Evolutionary conservation across 1,140 invertebrate species (phyloP), one percentile per base, ranked within the genome.

Genomic region (Achatina immaculata): DNA sequence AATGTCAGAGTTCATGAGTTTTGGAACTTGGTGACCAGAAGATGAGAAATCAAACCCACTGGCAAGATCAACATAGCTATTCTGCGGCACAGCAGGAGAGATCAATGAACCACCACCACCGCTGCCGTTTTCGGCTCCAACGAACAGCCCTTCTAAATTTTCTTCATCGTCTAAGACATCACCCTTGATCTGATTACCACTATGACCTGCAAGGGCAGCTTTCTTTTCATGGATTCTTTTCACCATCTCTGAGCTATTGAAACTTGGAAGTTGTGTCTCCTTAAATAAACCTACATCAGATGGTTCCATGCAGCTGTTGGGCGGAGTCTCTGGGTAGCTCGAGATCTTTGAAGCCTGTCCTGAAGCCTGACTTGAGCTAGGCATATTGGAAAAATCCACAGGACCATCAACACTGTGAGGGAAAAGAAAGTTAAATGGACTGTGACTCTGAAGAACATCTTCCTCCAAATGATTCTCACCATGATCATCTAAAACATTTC

Each of bases 201-300:
- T 38, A 24, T 58, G 69, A 38, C 71, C 71, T 21, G 79, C 84
- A 40, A 88, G 45, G 16, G 87, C 84, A 28, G 85, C 85, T 68
- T 87, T 86, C 69, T 87, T 89, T 36, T 83, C 81, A 34, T 88
- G 82, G 36, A 90, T 88, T 43, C 83, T 84, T 68, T 89, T 80
- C 48, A 90, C 88, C 88, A 89, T 90, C 51, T 90, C 89, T 31
- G 86, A 85, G 80, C 82, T 90, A 82, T 89, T 90, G 76, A 90
- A 89, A 80, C 89, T 90, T 14, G 89, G 89, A 9, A 90, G 81
- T 71, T 84, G 75, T 34, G 85, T 83, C 58, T 84, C 78, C 48
- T 88, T 85, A 24, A 80, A 81, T 16, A 81, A 65, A n/a, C 80
- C 73, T 6, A 58, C 28, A 14, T 82, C 81, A 1, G 81, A 83